These are phyloP conservation scores for Eristalis pertinax DNA, from an alignment of 2,888 invertebrate genomes.

Conservation along the genomic window DNA sequence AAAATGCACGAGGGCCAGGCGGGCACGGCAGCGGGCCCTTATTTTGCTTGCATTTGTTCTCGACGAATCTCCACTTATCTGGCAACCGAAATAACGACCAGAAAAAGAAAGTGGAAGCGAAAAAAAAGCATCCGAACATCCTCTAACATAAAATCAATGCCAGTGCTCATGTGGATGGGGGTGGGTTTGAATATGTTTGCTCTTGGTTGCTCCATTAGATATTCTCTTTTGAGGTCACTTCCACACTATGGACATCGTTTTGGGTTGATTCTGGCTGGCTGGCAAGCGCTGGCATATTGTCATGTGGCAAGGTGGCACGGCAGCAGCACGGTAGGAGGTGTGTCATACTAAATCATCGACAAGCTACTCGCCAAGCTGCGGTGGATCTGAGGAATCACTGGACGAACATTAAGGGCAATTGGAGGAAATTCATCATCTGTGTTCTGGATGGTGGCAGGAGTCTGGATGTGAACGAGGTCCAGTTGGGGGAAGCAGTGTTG, in stretches of 20 bases:
- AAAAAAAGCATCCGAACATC: background rate
- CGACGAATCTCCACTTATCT: background rate
- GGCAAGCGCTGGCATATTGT: constrained; percentile 31
- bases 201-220: constrained; percentile 54
- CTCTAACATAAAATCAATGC: background rate
- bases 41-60: background rate
- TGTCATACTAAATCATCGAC: constrained; percentile 57
- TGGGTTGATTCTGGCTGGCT: constrained; percentile 25
- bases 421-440: constrained; percentile 27
- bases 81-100: background rate
- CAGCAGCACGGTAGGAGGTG: constrained; percentile 29
- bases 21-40: background rate
- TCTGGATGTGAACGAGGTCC: background rate
- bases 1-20: background rate
- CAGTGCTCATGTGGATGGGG: constrained; percentile 40
- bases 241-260: constrained; percentile 42
- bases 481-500: background rate
- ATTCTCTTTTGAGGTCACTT: constrained; percentile 53
- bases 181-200: constrained; percentile 60
- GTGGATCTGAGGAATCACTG: constrained; percentile 46
- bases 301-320: background rate
- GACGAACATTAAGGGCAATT: constrained; percentile 42
- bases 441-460: background rate
- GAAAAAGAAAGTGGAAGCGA: background rate
- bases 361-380: constrained; percentile 39